Percentiles rank a stretch among this genome's conserved stretches.
Evolutionary conservation across 2,888 invertebrate genomes (phyloP).

Genomic region (Ecliptopera silaceata): DNA sequence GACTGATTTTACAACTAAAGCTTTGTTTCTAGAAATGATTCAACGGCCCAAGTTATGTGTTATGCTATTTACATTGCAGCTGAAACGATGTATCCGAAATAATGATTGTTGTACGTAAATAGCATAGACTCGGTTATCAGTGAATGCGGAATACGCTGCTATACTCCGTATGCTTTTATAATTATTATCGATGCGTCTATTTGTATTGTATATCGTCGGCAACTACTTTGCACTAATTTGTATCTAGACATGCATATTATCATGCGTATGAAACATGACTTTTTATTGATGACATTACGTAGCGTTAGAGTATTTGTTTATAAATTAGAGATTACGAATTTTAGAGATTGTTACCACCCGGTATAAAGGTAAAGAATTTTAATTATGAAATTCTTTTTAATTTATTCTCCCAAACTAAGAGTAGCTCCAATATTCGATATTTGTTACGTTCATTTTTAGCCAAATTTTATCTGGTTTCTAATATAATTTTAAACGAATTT

Average conservation of each 20-base stretch:
- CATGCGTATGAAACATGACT: slow-evolving; percentile 61
- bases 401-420: slow-evolving; percentile 54
- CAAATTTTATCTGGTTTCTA: slow-evolving; percentile 64
- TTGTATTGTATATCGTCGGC: slow-evolving; percentile 59
- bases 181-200: slow-evolving; percentile 59
- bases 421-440: slow-evolving; percentile 64
- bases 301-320: slow-evolving; percentile 73
- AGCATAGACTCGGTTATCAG: slow-evolving; percentile 29
- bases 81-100: slow-evolving; percentile 4
- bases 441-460: slow-evolving; percentile 71
- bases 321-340: slow-evolving; percentile 76
- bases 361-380: slow-evolving; percentile 57
- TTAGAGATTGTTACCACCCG: slow-evolving; percentile 81
- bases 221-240: slow-evolving; percentile 52
- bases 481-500: slow-evolving; percentile 70
- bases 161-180: slow-evolving; percentile 62
- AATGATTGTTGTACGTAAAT: slow-evolving; percentile 19
- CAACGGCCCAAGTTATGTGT: slow-evolving; percentile 55
- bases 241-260: slow-evolving; percentile 44
- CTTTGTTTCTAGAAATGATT: slow-evolving; percentile 72
- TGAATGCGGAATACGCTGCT: slow-evolving; percentile 49
- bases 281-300: slow-evolving; percentile 75
- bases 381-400: slow-evolving; percentile 58
- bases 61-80: slow-evolving; percentile 26
- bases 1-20: slow-evolving; percentile 81